Evolutionary conservation across 2,888 invertebrate species (phyloP), one percentile per base, ranked within the genome.

Genomic region (Ommatoiulus sabulosus): DNA sequence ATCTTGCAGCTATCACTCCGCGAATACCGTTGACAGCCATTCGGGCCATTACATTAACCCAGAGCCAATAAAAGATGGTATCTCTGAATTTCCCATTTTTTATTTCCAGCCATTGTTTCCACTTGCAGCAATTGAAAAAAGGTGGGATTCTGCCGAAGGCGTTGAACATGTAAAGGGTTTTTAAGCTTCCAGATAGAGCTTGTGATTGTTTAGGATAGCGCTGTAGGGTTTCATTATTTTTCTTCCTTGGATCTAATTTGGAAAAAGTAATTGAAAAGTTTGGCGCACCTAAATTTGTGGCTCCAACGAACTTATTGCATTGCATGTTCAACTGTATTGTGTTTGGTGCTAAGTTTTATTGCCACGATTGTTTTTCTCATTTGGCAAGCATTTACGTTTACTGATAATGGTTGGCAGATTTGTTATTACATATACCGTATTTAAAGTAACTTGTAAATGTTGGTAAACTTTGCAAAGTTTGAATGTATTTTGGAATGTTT

Each of bases 61-160:
- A 63, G 63, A 63, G 63, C 72, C 72, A 72, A 72, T 72, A 72
- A 72, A 72, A n/a, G 72, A 72, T 72, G 72, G 72, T 20, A 72
- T 72, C 72, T 20, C 6, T 10, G 24, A 20, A 72, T 72, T 72
- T 10, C 24, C 72, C 72, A 72, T 72, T 72, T 72, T 72, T 72
- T 72, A 63, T 72, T 72, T 24, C 24, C 2, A 72, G 8, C 72
- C 72, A 72, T 72, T 72, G 72, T 72, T 72, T 24, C 72, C 72
- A 72, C 24, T 72, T 20, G 72, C 20, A 24, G 72, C 72, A 72
- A 72, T 72, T 72, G 72, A 72, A 72, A 72, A 72, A 72, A 24
- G 72, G 20, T 72, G n/a, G 24, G 72, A 72, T 72, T 72, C 72
- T 24, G 7, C 20, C 8, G 5, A 24, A 20, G 72, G 24, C 72